Percentiles rank a stretch among this genome's conserved stretches.
phyloP scores from a whole-genome alignment of 2,113 vertebrate genomes.

The Tonatia bakeri region DNA sequence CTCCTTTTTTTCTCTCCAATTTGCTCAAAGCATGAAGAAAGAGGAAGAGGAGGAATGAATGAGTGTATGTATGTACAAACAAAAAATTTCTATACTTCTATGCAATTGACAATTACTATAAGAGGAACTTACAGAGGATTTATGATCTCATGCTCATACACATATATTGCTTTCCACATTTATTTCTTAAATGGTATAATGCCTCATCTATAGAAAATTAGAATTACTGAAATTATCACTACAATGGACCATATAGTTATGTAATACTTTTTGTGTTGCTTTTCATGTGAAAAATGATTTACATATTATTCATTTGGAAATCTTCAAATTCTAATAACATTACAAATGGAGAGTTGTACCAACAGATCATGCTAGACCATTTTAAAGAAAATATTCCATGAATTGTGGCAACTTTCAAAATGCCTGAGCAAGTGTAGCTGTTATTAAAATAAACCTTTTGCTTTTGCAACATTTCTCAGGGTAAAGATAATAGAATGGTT shows the following conservation, averaged over 20 bases:
- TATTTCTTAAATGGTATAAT: neutral
- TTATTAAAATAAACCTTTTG: neutral
- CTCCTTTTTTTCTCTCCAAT: neutral
- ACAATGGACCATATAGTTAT: neutral
- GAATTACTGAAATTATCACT: conserved; percentile 6
- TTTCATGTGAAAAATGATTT: neutral
- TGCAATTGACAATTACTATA: neutral
- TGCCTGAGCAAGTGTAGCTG: neutral
- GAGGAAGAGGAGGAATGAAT: neutral
- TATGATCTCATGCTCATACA: neutral
- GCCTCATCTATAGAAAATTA: neutral
- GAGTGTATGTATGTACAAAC: neutral
- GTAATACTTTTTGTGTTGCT: neutral
- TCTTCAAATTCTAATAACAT: neutral
- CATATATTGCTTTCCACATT: neutral
- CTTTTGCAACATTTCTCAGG: neutral
- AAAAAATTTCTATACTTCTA: neutral
- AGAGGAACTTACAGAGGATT: neutral
- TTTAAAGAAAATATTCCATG: neutral
- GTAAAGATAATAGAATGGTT: neutral
- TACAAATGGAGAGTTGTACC: neutral
- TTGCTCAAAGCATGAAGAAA: neutral
- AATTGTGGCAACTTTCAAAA: conserved; percentile 14
- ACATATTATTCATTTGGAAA: neutral
- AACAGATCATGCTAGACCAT: neutral